These are phyloP conservation scores for Chlorospingus semifuscus DNA, from an alignment of 2,797 vertebrate genomes.

Conservation along the genomic window DNA sequence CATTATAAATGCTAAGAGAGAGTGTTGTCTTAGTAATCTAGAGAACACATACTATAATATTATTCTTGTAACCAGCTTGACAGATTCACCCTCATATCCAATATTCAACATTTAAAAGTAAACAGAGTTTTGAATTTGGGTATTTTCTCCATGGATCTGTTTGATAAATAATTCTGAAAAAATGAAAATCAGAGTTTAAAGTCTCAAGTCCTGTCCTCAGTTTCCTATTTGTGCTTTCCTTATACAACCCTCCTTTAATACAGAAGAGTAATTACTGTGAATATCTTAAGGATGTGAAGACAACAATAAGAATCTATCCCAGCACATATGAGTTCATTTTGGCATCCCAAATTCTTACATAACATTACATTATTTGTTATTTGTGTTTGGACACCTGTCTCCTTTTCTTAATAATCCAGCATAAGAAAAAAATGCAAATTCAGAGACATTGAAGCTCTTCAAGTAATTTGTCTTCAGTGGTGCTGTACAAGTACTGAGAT, in stretches of 20 bases:
- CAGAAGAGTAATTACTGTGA: not conserved
- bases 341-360: not conserved
- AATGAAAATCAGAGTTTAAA: not conserved
- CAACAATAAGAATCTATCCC: not conserved
- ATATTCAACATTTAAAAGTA: not conserved
- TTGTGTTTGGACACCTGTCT: not conserved
- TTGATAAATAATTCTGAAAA: not conserved
- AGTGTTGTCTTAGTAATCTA: not conserved
- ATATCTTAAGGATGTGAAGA: not conserved
- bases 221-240: not conserved
- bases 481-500: not conserved
- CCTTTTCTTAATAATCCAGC: not conserved
- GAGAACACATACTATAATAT: not conserved
- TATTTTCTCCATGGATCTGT: not conserved
- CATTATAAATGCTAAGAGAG: not conserved
- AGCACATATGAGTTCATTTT: not conserved
- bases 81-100: not conserved
- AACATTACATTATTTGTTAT: not conserved
- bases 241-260: not conserved
- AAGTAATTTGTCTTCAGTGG: not conserved
- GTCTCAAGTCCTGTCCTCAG: not conserved
- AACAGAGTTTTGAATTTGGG: not conserved
- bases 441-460: not conserved
- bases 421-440: not conserved
- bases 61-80: not conserved